A percentile compares a stretch with the other conserved stretches of the same genome.
Evolutionary conservation across 1,140 invertebrate genomes (phyloP).

Genomic region (Bilobella aurantiaca): DNA sequence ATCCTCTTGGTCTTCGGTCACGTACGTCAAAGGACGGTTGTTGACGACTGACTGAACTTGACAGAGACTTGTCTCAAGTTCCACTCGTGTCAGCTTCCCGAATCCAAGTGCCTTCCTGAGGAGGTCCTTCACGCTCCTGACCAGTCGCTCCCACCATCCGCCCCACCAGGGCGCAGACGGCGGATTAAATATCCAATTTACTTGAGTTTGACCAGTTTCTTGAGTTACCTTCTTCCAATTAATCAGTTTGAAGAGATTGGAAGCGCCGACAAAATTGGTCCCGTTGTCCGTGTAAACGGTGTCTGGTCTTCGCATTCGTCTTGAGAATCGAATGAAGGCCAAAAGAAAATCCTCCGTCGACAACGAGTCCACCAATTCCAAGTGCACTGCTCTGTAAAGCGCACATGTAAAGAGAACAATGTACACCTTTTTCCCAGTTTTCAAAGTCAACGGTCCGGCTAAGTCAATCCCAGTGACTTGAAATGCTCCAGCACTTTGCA

Average conservation of each 20-base stretch:
- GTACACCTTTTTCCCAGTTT: conserved; percentile 34
- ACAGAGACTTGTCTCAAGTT: conserved; percentile 36
- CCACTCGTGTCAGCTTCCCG: conserved; percentile 34
- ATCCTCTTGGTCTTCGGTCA: conserved; percentile 36
- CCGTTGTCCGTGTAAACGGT: conserved; percentile 36
- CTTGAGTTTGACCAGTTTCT: conserved; percentile 16
- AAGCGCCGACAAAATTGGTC: conserved; percentile 37
- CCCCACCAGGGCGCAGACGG: conserved; percentile 41
- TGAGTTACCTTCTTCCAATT: conserved; percentile 26
- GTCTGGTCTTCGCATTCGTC: conserved; percentile 23
- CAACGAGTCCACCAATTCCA: conserved; percentile 28
- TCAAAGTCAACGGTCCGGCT: conserved; percentile 36
- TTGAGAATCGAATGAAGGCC: conserved; percentile 33
- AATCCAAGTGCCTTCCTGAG: conserved; percentile 35
- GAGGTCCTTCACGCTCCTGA: conserved; percentile 38
- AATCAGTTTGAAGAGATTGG: conserved; percentile 27
- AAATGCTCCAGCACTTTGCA: conserved; percentile 35
- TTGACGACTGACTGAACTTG: conserved; percentile 38
- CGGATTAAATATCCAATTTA: conserved; percentile 39
- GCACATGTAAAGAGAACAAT: conserved; percentile 40
- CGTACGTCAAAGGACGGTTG: conserved; percentile 37
- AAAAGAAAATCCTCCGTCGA: conserved; percentile 32
- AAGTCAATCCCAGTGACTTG: conserved; percentile 38
- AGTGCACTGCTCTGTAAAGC: conserved; percentile 40
- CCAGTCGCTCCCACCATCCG: conserved; percentile 37